Evolutionary conservation across 1,140 invertebrate species (phyloP).

Genomic region (Galendromus occidentalis): DNA sequence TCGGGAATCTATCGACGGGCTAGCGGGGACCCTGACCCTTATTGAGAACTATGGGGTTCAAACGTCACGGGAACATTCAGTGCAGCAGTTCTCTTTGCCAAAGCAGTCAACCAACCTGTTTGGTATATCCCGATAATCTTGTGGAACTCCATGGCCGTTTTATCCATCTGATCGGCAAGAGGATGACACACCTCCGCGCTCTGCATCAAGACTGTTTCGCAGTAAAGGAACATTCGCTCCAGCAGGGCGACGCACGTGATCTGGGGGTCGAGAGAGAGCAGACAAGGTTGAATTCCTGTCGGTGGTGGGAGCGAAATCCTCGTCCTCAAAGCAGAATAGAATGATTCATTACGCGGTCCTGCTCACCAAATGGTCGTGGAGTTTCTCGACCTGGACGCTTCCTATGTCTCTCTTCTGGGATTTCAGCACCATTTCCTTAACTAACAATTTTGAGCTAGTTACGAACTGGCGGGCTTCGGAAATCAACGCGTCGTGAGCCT

Average conservation of each 20-base stretch:
- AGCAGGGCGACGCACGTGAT: constrained; percentile 41
- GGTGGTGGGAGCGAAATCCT: too few species aligned
- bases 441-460: constrained; percentile 56
- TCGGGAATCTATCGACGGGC: too few species aligned
- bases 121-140: background rate
- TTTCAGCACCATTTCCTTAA: constrained; percentile 31
- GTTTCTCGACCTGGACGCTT: constrained; percentile 21
- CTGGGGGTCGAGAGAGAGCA: constrained; percentile 6
- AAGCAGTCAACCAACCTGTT: background rate
- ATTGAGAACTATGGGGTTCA: too few species aligned
- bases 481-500: constrained; percentile 53
- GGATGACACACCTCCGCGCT: constrained; percentile 21
- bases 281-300: background rate
- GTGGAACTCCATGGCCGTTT: constrained; percentile 1
- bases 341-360: too few species aligned
- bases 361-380: constrained; percentile 42
- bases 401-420: background rate
- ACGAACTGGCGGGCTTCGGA: constrained; percentile 55
- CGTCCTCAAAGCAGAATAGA: too few species aligned
- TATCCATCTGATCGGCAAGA: constrained; percentile 3
- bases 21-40: too few species aligned
- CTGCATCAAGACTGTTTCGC: constrained; percentile 45
- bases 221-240: constrained; percentile 37
- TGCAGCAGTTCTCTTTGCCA: background rate
- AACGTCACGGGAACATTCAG: background rate